A percentile compares a stretch with the other conserved stretches of the same genome.
Evolutionary conservation across 2,888 invertebrate genomes (phyloP).

Genomic region (Lasioglossum lativentre): DNA sequence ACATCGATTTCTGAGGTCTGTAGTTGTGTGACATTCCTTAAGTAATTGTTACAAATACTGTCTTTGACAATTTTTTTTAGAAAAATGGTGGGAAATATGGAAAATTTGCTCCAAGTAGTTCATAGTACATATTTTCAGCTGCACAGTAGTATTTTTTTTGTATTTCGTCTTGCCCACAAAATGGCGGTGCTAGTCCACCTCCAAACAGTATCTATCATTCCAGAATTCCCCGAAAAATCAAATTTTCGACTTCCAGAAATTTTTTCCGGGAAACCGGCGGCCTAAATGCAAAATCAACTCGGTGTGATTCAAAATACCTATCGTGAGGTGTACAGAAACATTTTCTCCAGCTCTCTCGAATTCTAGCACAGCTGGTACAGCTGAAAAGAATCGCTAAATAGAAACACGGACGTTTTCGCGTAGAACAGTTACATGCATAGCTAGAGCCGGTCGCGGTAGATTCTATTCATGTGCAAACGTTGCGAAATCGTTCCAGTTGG

Average conservation of each 20-base stretch:
- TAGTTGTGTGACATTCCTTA: too few species aligned
- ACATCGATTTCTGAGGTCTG: too few species aligned
- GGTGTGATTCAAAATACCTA: neutral
- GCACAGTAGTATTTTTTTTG: too few species aligned
- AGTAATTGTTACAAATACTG: too few species aligned
- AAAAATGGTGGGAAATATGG: neutral
- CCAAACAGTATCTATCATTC: neutral
- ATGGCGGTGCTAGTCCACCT: neutral
- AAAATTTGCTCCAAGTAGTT: too few species aligned
- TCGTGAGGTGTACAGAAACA: neutral
- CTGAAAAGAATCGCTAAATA: neutral
- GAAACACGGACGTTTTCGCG: neutral
- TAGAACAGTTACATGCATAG: neutral
- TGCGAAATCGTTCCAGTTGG: conserved; percentile 5
- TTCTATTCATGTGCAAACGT: neutral
- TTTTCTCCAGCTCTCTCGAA: neutral
- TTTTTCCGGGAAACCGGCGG: neutral
- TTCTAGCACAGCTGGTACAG: neutral
- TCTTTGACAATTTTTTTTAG: neutral
- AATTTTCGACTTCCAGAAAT: neutral
- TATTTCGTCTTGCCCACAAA: neutral
- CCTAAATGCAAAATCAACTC: neutral
- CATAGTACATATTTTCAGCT: too few species aligned
- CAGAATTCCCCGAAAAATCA: neutral
- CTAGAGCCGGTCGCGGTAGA: neutral